Base-by-base conservation (phyloP, 2,797 vertebrate genomes). In the Eutrigla gurnardus region DNA sequence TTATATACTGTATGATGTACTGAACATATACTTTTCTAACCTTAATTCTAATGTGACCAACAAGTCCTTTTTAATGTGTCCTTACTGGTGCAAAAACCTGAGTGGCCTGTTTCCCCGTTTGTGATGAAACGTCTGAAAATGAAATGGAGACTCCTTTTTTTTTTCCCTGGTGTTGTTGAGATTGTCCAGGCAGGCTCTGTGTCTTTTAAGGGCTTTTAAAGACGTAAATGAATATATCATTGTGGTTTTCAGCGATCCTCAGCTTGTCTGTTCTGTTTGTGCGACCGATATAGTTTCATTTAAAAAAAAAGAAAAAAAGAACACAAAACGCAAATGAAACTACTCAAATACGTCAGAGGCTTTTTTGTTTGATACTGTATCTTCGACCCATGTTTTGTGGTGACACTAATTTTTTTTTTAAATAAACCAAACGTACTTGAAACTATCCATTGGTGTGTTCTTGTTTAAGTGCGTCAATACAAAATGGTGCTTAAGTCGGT, bases 381-480 rank as follows among this genome's bases (percentile, higher is more conserved):
- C 78, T 83, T 87, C 92, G 80, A 91, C 89, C 88, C 73, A 71
- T 88, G 79, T 91, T 85, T 85, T 89, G 90, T 92, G 82, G 77
- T 89, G 81, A 91, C 85, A 92, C 92, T 92, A 92, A 92, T 82
- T 80, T 25, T 82, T 80, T 88, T 90, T 90, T 89, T 62, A 91
- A 95, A 94, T 95, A 94, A 95, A 95, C 87, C 76, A 84, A 84
- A 77, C 82, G 37, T 91, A 92, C 88, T 93, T 92, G 89, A 94
- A 93, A 88, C 55, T 32, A 70, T 5, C n/a, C 0, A 2, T 63
- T 46, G 5, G 9, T 82, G 47, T 70, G 63, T 71, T 77, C 35
- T 72, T 53, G 40, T 74, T 73, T 57, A 40, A 18, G 33, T 43
- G 11, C 40, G 17, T 18, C 9, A 52, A 35, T 42, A 33, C 60